Evolutionary conservation across 2,797 vertebrate species (phyloP), one percentile per base, ranked within the genome.

Genomic region (Poecilia gillii): DNA sequence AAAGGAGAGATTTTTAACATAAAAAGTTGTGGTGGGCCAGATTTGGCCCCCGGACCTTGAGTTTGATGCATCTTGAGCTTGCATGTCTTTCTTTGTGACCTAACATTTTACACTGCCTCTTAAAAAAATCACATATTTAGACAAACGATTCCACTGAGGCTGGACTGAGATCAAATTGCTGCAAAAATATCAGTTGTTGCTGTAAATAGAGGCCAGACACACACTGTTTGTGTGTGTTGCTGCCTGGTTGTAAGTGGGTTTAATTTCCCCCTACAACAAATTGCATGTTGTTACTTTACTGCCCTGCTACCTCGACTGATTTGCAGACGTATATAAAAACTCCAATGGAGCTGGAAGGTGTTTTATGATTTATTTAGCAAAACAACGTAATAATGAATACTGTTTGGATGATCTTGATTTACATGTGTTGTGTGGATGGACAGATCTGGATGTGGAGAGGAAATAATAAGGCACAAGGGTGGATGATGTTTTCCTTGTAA

Each of bases 321-420:
- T 57, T 90, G 78, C 76, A 90, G 82, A 93, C 87, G 84, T 85
- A 83, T 87, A 88, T 92, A 92, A 91, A 83, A 92, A 83, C 86
- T 72, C 81, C 87, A 88, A 77, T 77, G 85, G 80, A 73, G 88
- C 89, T 51, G 87, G 85, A 55, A 83, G 79, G 36, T 13, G 36
- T 87, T 93, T 92, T 94, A 88, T 75, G 78, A 87, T 79, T 72
- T 72, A 88, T 93, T 93, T 91, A 94, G 91, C 83, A 78, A 91
- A 82, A 71, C 62, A 79, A 71, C 64, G 66, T 72, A 86, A 90
- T 88, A 92, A 87, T 51, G 68, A 84, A 85, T 81, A 74, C 77
- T 45, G 84, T 84, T 89, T 77, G 86, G 82, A 86, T 89, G 47
- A 70, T 86, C 77, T 85, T 66, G 49, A 78, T 79, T 49, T 84